phyloP scores from a whole-genome alignment of 2,113 vertebrate species.

The Pongo abelii region DNA sequence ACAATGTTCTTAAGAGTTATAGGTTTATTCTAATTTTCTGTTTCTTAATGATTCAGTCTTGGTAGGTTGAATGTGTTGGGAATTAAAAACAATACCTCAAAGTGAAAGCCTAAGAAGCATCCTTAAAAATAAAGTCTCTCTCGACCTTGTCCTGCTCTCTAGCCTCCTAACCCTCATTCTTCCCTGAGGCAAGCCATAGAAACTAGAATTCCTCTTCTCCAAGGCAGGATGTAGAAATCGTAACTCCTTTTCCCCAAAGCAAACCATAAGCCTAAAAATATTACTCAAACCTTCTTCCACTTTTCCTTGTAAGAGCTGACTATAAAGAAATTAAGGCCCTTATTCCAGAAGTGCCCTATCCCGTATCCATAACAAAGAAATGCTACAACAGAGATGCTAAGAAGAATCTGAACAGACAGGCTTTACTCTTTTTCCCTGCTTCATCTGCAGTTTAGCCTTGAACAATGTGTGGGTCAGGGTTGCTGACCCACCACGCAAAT shows the following conservation, averaged over 20 bases:
- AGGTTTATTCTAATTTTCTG: neutral
- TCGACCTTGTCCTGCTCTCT: neutral
- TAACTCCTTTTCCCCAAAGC: neutral
- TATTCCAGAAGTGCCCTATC: neutral
- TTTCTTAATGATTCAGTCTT: neutral
- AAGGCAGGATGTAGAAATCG: neutral
- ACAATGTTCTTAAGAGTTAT: neutral
- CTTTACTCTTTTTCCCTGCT: neutral
- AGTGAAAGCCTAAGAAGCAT: neutral
- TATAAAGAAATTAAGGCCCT: neutral
- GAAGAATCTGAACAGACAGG: neutral
- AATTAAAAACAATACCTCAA: neutral
- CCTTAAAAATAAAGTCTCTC: neutral
- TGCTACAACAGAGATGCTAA: neutral
- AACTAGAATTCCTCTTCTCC: neutral
- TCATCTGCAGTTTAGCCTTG: neutral
- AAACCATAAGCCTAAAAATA: neutral
- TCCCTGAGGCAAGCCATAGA: neutral
- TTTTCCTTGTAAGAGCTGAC: neutral
- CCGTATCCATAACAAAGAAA: neutral
- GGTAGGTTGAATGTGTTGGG: neutral
- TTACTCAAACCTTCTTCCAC: neutral
- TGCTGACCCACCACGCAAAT: neutral
- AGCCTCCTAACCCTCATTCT: neutral
- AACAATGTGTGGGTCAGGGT: neutral